phyloP scores from a whole-genome alignment of 2,797 vertebrate genomes.

The Lepidocolaptes lacrymiger region DNA sequence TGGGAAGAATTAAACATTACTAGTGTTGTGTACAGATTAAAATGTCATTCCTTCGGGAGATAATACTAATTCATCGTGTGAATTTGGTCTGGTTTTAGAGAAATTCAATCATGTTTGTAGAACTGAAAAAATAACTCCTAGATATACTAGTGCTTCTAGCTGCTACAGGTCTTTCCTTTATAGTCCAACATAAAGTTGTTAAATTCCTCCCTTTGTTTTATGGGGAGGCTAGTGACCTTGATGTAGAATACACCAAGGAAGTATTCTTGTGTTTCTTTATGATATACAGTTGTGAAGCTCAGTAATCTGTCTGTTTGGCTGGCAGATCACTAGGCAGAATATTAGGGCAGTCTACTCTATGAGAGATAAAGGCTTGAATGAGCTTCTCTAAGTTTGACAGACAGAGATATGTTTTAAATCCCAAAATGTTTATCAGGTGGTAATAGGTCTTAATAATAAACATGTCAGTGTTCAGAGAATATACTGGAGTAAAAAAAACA shows the following conservation, averaged over 20 bases:
- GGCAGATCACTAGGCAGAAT: neutral
- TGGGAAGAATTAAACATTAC: neutral
- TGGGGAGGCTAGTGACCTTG: neutral
- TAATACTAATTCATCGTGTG: neutral
- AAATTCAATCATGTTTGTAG: neutral
- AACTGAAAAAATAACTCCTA: neutral
- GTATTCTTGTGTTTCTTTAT: neutral
- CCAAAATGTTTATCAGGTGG: neutral
- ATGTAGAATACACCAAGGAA: neutral
- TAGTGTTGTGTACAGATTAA: neutral
- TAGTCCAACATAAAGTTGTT: neutral
- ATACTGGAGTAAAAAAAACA: neutral
- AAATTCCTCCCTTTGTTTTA: slow-evolving; percentile 3
- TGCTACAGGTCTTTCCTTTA: neutral
- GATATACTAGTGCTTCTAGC: neutral
- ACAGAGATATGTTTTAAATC: neutral
- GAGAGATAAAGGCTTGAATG: neutral
- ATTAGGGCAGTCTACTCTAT: neutral
- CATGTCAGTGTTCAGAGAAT: neutral
- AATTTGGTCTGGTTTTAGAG: neutral
- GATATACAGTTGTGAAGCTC: neutral
- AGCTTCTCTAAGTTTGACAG: neutral
- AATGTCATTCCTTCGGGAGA: neutral
- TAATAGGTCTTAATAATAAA: neutral
- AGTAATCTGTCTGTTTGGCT: neutral